These are phyloP conservation scores for Heliconius hermathena DNA, from an alignment of 1,140 invertebrate genomes.

Conservation along the genomic window DNA sequence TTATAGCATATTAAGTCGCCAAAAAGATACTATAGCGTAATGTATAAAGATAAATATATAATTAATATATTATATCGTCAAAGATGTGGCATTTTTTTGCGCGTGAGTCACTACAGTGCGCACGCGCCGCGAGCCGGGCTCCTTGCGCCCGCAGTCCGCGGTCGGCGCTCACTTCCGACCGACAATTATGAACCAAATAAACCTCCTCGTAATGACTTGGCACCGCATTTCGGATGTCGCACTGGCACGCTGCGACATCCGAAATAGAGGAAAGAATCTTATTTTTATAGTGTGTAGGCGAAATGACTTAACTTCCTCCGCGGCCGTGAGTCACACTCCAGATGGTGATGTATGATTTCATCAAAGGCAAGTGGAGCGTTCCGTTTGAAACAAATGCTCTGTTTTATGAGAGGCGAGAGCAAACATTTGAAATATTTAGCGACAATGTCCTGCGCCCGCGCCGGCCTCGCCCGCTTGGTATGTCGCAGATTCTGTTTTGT, in stretches of 20 bases:
- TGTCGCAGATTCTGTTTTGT: background rate
- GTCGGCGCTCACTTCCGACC: constrained; percentile 33
- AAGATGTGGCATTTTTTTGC: background rate
- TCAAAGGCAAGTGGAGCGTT: constrained; percentile 26
- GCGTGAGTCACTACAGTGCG: background rate
- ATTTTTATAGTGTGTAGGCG: constrained; percentile 39
- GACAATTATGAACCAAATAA: constrained; percentile 28
- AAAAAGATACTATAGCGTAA: background rate
- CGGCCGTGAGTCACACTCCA: constrained; percentile 37
- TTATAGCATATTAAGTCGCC: background rate
- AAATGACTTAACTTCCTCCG: constrained; percentile 33
- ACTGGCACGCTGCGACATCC: constrained; percentile 19
- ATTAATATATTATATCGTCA: background rate
- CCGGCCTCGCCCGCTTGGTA: background rate
- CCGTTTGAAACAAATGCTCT: constrained; percentile 9
- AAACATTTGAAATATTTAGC: constrained; percentile 20
- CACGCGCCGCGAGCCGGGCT: background rate
- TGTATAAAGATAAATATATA: background rate
- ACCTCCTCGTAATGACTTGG: constrained; percentile 34
- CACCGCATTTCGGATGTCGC: too few species aligned
- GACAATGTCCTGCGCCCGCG: background rate
- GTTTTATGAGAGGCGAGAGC: constrained; percentile 14
- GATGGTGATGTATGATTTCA: constrained; percentile 33
- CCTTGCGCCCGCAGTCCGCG: background rate
- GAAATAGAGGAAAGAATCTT: constrained; percentile 34